Conservation (phyloP, 2,888 invertebrate genomes). For the Pinctada fucata region DNA sequence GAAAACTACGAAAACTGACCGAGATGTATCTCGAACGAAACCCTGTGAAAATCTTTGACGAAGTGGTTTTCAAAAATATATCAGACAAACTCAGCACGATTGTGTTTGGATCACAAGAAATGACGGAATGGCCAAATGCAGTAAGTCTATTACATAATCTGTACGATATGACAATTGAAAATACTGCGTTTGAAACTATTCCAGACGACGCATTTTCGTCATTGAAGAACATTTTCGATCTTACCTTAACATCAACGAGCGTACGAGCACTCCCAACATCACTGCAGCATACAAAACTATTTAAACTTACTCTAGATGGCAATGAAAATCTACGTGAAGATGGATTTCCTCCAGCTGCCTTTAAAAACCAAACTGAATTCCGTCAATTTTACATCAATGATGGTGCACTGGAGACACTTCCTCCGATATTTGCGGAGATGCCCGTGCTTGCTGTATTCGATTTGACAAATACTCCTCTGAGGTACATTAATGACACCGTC, state of each 20-base stretch:
- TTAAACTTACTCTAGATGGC: constrained; percentile 9
- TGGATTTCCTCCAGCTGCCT: constrained; percentile 8
- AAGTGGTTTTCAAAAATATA: constrained; percentile 13
- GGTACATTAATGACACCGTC: constrained; percentile 17
- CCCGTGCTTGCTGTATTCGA: constrained; percentile 1
- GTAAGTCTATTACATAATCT: constrained; percentile 15
- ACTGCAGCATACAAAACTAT: background rate
- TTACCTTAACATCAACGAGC: constrained; percentile 17
- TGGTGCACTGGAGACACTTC: constrained; percentile 13
- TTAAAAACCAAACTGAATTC: background rate
- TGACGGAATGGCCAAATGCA: constrained; percentile 22
- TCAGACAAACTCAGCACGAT: constrained; percentile 8
- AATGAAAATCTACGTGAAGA: constrained; percentile 11
- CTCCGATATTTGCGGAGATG: constrained; percentile 20
- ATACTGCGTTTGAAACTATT: constrained; percentile 13
- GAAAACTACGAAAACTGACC: constrained; percentile 19
- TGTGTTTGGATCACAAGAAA: constrained; percentile 18
- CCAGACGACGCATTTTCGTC: constrained; percentile 20
- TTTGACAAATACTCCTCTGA: constrained; percentile 13
- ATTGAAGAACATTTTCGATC: background rate
- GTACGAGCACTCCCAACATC: constrained; percentile 20
- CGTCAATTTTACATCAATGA: constrained; percentile 11
- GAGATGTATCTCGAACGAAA: constrained; percentile 23
- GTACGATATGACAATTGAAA: background rate
- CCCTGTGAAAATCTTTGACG: constrained; percentile 17